phyloP scores from a whole-genome alignment of 2,888 invertebrate species.

The Tuta absoluta region DNA sequence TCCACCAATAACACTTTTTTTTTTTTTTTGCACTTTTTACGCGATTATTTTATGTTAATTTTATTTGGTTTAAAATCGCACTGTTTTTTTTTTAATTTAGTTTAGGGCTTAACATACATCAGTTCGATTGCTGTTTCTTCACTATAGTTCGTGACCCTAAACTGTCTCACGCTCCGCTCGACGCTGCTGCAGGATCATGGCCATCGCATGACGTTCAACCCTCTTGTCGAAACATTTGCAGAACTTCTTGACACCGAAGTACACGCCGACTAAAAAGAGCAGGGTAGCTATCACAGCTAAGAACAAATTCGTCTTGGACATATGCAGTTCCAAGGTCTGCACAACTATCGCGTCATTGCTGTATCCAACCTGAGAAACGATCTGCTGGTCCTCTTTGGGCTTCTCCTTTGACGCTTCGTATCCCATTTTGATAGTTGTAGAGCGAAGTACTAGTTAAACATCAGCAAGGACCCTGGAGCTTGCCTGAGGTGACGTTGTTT shows the following conservation, averaged over 20 bases:
- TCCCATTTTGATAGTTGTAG: neutral
- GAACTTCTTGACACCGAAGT: neutral
- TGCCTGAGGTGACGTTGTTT: neutral
- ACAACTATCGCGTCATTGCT: neutral
- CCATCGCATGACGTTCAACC: neutral
- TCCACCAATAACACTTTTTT: too few species aligned
- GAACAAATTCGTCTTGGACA: neutral
- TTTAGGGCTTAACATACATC: neutral
- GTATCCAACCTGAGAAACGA: neutral
- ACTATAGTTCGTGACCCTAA: neutral
- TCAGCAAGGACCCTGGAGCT: neutral
- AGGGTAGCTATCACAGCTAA: neutral
- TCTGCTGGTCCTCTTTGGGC: neutral
- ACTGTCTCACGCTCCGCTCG: neutral
- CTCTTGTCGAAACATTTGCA: slow-evolving; percentile 6
- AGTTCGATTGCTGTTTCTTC: neutral
- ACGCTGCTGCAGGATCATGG: slow-evolving; percentile 5
- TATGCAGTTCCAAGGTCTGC: neutral
- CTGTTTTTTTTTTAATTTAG: too few species aligned
- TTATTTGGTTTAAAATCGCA: too few species aligned
- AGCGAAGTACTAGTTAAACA: neutral
- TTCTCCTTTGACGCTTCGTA: neutral
- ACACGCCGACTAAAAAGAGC: neutral
- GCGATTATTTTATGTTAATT: too few species aligned
- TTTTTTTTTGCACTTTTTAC: too few species aligned